phyloP scores from a whole-genome alignment of 2,113 vertebrate genomes.

The Crotophaga sulcirostris region DNA sequence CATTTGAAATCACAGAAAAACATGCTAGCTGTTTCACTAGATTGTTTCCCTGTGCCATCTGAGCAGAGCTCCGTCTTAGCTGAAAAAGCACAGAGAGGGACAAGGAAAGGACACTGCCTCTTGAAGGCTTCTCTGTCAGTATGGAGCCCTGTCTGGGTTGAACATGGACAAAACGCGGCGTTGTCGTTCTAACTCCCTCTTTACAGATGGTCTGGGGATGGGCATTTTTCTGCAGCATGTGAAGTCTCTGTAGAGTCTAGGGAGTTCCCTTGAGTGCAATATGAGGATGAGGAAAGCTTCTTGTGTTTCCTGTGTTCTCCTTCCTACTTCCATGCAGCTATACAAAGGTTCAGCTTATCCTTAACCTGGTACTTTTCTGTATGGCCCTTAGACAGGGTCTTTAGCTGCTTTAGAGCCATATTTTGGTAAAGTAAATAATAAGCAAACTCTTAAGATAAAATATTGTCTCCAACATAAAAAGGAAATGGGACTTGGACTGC shows the following conservation, averaged over 20 bases:
- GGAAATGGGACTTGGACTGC: neutral
- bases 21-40: neutral
- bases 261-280: neutral
- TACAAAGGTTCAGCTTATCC: neutral
- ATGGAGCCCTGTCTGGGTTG: neutral
- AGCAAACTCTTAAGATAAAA: neutral
- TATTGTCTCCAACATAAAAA: neutral
- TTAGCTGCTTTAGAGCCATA: neutral
- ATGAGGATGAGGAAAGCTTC: neutral
- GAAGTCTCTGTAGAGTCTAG: neutral
- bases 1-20: neutral
- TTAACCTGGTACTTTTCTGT: neutral
- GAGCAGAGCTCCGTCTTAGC: neutral
- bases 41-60: neutral
- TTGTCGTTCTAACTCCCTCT: fast-evolving
- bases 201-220: neutral
- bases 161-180: neutral
- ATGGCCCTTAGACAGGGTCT: fast-evolving
- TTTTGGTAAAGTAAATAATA: neutral
- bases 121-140: neutral
- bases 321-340: neutral
- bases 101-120: neutral
- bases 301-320: neutral
- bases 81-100: neutral
- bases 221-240: neutral